Evolutionary conservation across 2,888 invertebrate genomes (phyloP).

Genomic region (Boloria selene): DNA sequence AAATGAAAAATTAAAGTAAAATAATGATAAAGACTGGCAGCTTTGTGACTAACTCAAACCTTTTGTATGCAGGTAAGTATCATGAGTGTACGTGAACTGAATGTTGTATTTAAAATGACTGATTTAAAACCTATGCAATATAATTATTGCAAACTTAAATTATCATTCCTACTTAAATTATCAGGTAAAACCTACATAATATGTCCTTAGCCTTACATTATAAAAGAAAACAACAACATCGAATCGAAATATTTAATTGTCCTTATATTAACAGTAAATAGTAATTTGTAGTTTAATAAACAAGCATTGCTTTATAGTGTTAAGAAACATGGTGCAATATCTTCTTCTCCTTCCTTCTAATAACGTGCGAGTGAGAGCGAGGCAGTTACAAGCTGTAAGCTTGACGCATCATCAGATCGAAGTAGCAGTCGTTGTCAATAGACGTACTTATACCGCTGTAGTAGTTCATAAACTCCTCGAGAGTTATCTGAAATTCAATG

Average conservation of each 20-base stretch:
- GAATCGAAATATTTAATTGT: slow-evolving; percentile 33
- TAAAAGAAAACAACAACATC: slow-evolving; percentile 14
- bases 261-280: slow-evolving; percentile 37
- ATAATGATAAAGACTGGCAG: too few relatives aligned
- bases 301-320: slow-evolving; percentile 22
- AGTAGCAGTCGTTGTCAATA: slow-evolving; percentile 96
- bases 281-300: slow-evolving; percentile 32
- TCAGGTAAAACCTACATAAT: too few relatives aligned
- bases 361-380: slow-evolving; percentile 38
- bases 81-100: too few relatives aligned
- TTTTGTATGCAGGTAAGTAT: too few relatives aligned
- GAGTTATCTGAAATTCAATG: slow-evolving; percentile 88
- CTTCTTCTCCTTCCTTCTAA: slow-evolving; percentile 36
- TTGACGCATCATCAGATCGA: slow-evolving; percentile 96
- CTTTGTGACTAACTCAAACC: too few relatives aligned
- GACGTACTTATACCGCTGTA: slow-evolving; percentile 97
- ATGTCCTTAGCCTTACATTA: too few relatives aligned
- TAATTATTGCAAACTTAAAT: too few relatives aligned
- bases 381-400: slow-evolving; percentile 90
- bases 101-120: too few relatives aligned
- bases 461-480: slow-evolving; percentile 96
- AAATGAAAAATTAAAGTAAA: too few relatives aligned
- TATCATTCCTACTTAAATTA: too few relatives aligned
- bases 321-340: slow-evolving; percentile 29
- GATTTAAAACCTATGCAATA: too few relatives aligned